phyloP scores from a whole-genome alignment of 1,140 invertebrate genomes.

The Drosophila lacertosa region DNA sequence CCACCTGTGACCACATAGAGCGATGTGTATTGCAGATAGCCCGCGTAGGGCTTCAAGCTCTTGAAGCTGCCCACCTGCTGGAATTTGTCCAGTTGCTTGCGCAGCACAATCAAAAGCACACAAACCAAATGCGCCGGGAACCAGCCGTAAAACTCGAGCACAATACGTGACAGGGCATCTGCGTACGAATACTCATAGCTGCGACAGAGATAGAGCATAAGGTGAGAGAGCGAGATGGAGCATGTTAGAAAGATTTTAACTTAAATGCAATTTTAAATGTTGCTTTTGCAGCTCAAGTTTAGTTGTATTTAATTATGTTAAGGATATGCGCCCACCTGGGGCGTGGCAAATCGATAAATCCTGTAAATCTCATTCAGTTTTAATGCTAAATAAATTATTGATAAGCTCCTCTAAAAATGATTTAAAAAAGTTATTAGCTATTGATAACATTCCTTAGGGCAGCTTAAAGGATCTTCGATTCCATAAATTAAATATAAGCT shows the following conservation, averaged over 20 bases:
- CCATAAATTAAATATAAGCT: no score
- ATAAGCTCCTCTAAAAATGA: no score
- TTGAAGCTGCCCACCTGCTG: slow-evolving; percentile 56
- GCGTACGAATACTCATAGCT: slow-evolving; percentile 78
- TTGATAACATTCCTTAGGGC: no score
- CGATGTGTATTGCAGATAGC: slow-evolving; percentile 64
- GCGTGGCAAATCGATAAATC: neutral
- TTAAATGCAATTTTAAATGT: no score
- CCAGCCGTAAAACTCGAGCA: slow-evolving; percentile 76
- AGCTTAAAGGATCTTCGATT: no score
- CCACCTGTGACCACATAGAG: slow-evolving; percentile 76
- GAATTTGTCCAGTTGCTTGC: slow-evolving; percentile 66
- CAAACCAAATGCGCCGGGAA: slow-evolving; percentile 75
- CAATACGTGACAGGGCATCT: slow-evolving; percentile 63
- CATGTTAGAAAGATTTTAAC: neutral
- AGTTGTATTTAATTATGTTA: no score
- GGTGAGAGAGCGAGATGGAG: slow-evolving; percentile 1
- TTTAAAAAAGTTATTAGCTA: no score
- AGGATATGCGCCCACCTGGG: no score
- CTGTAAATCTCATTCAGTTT: no score
- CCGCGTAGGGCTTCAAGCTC: slow-evolving; percentile 59
- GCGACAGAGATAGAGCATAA: slow-evolving; percentile 14
- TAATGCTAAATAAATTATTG: no score
- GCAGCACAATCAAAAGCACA: slow-evolving; percentile 69
- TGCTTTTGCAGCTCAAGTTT: no score